A percentile compares a stretch with the other conserved stretches of the same genome.
Conservation (phyloP, 2,797 vertebrate species). For the Orientallactaga sibirica region DNA sequence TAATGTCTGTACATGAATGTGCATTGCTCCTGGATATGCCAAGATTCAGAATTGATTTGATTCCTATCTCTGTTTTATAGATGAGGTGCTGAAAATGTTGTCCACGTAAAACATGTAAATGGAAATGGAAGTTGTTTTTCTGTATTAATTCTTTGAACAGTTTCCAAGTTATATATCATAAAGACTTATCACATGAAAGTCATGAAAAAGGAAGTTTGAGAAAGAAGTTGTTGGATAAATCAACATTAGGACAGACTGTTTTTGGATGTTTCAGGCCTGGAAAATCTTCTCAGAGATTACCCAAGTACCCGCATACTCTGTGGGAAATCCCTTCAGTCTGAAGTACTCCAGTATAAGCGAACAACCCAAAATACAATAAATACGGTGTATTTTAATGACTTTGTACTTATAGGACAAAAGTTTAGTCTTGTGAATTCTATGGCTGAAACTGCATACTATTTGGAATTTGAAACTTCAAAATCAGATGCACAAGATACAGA, state of each 20-base stretch:
- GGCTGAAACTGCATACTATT: neutral
- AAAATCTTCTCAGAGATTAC: neutral
- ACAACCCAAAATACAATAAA: neutral
- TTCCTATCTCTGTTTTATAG: constrained; percentile 43
- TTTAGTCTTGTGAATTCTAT: constrained; percentile 10
- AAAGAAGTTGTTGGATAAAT: neutral
- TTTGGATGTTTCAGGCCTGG: neutral
- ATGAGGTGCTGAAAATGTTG: neutral
- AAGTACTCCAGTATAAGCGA: neutral
- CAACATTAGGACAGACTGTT: neutral
- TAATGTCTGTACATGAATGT: neutral
- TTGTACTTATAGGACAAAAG: neutral
- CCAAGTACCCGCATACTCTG: neutral
- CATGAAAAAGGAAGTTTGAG: neutral
- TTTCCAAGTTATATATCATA: constrained; percentile 29
- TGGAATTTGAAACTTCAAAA: constrained; percentile 34
- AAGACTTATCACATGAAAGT: constrained; percentile 53
- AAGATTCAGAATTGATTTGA: constrained; percentile 32
- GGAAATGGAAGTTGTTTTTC: constrained; percentile 26
- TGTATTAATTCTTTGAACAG: constrained; percentile 22
- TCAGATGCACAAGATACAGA: too few relatives aligned
- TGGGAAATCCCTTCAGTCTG: neutral
- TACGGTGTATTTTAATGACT: neutral
- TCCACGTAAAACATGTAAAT: neutral
- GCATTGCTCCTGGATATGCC: neutral